A percentile compares a stretch with the other conserved stretches of the same genome.
phyloP scores from a whole-genome alignment of 2,113 vertebrate genomes.

The Scophthalmus maximus region DNA sequence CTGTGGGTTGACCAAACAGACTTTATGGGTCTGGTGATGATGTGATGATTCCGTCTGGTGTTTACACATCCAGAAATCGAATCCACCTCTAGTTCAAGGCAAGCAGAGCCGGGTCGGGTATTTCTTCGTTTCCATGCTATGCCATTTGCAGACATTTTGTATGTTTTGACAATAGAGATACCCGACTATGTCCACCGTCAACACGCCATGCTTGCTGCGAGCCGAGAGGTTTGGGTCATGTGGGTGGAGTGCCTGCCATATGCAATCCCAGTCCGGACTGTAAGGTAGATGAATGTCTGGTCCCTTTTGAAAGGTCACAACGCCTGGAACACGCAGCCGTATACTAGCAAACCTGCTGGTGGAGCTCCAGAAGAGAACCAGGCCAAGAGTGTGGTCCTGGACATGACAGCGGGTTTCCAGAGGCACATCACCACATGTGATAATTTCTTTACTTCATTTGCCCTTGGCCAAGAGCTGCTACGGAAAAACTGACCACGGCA shows the following conservation, averaged over 20 bases:
- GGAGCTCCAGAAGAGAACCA: neutral
- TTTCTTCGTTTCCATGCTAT: too few species aligned
- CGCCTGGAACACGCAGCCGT: neutral
- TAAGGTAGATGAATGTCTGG: neutral
- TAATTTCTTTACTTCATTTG: neutral
- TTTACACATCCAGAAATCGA: neutral
- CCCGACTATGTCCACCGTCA: neutral
- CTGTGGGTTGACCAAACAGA: neutral
- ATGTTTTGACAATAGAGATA: neutral
- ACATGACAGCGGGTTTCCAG: constrained; percentile 11
- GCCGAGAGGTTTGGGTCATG: neutral
- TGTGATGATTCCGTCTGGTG: neutral
- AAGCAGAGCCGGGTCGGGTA: neutral
- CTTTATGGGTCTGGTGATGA: neutral
- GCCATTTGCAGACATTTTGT: neutral
- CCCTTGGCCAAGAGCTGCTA: neutral
- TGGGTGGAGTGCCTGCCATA: neutral
- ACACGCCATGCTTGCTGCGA: neutral
- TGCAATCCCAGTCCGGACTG: neutral
- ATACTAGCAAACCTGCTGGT: neutral
- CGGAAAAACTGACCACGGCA: neutral
- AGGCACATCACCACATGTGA: neutral
- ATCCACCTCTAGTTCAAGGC: neutral
- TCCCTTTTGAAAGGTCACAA: neutral
- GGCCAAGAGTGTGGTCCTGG: neutral